Evolutionary conservation across 53 echinoderm and acorn worm species (phyloP).

Genomic region (Holothuria leucospilota): DNA sequence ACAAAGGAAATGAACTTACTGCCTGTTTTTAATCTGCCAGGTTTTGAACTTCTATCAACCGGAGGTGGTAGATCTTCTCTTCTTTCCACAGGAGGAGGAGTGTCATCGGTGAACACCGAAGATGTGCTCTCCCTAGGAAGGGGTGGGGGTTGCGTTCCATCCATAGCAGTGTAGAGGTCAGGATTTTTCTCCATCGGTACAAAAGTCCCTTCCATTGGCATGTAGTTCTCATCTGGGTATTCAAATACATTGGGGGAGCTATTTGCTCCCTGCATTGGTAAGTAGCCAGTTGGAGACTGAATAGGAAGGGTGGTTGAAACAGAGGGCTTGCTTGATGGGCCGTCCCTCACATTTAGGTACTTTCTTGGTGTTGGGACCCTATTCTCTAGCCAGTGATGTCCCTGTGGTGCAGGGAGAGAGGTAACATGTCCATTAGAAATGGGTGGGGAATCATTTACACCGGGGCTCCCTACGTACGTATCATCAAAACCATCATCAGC

Average conservation of each 20-base stretch:
- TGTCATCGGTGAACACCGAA: conserved; percentile 45
- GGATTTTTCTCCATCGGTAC: conserved; percentile 32
- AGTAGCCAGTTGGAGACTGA: conserved; percentile 65
- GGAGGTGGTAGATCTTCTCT: conserved; percentile 62
- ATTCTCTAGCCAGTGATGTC: conserved; percentile 37
- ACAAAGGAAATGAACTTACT: neutral
- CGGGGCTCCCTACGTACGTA: conserved; percentile 66
- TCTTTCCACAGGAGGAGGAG: conserved; percentile 48
- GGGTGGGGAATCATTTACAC: neutral
- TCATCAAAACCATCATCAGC: conserved; percentile 72
- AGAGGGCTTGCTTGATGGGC: conserved; percentile 13
- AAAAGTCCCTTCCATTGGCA: conserved; percentile 80
- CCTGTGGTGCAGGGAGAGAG: conserved; percentile 27
- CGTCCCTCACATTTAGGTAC: conserved; percentile 33
- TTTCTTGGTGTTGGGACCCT: conserved; percentile 41
- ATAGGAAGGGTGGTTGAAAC: neutral
- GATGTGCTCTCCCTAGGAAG: conserved; percentile 49
- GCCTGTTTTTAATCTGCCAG: conserved; percentile 64
- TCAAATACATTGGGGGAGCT: conserved; percentile 59
- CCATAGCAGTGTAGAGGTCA: conserved; percentile 68
- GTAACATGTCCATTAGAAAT: conserved; percentile 25
- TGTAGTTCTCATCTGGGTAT: conserved; percentile 70
- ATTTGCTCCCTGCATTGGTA: conserved; percentile 71
- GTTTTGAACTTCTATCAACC: conserved; percentile 83
- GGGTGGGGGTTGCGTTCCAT: conserved; percentile 36